Evolutionary conservation across 1,140 invertebrate species (phyloP), one percentile per base, ranked within the genome.

Genomic region (Macrosteles quadrilineatus): DNA sequence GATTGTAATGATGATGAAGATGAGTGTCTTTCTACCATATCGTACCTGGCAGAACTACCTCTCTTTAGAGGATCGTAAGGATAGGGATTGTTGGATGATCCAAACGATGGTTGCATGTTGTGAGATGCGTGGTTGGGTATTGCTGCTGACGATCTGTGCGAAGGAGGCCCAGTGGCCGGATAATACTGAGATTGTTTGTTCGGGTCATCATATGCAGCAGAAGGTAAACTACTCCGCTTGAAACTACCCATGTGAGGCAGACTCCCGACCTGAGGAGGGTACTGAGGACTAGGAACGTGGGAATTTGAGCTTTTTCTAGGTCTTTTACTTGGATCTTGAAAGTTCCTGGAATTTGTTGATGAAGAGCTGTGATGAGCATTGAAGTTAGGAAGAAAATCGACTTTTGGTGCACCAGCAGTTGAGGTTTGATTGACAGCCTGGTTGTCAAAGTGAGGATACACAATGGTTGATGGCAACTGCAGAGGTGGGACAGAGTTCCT

Each of bases 311-410:
- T 50, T 68, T 72, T 72, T 19, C 67, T 63, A 4, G 63, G 67
- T 6, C 62, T 50, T 32, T 72, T 72, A 32, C 62, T 72, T 12
- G 62, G 69, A 1, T 62, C 63, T 59, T 59, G 55, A 25, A 59
- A 59, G 25, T 29, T 59, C 23, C 21, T 25, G 6, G 55, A 6
- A 23, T 29, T 59, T 59, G 21, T 14, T 14, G 47, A 6, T 59
- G 55, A 59, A 27, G 27, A 29, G 9, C 55, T 25, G 9, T 59
- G 23, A 29, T 59, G 55, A 59, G 21, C 23, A 59, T 81, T 83
- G 77, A 90, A 90, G 75, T 90, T 87, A 1, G 88, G 88, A 45
- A 86, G 81, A 77, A 90, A 90, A 76, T 90, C 88, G 1, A 90
- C 86, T 81, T 89, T 90, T 31, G 88, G 88, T 25, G 87, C 87